Percentiles rank a stretch among this genome's conserved stretches.
phyloP scores from a whole-genome alignment of 1,140 invertebrate species.

The Bacillus rossius region DNA sequence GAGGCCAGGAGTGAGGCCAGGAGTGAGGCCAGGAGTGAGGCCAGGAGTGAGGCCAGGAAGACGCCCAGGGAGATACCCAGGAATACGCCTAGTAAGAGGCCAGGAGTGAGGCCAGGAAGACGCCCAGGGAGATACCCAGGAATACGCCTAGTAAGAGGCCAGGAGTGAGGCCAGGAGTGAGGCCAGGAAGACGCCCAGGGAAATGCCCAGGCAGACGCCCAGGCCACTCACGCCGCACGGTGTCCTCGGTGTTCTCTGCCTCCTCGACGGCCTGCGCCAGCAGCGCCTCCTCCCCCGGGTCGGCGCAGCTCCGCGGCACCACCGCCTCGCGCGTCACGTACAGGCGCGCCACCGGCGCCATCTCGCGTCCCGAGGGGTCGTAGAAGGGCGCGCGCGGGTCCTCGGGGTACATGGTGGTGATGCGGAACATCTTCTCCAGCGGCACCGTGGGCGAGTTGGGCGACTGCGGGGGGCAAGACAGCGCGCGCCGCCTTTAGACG shows the following conservation, averaged over 20 bases:
- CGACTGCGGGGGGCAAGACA: slow-evolving; percentile 51
- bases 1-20: no score
- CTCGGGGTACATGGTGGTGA: slow-evolving; percentile 82
- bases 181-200: no score
- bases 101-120: no score
- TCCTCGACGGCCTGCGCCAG: slow-evolving; percentile 53
- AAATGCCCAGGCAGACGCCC: no score
- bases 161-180: no score
- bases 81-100: no score
- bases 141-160: no score
- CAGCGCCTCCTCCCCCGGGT: slow-evolving; percentile 45
- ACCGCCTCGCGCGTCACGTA: slow-evolving; percentile 67
- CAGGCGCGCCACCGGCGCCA: slow-evolving; percentile 74
- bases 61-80: no score
- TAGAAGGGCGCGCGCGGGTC: slow-evolving; percentile 90
- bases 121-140: no score
- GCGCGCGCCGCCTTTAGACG: neutral
- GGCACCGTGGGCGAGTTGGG: slow-evolving; percentile 81
- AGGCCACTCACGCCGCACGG: slow-evolving; percentile 52
- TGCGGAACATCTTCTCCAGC: slow-evolving; percentile 79
- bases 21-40: no score
- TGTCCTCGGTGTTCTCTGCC: slow-evolving; percentile 67
- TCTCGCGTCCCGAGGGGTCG: slow-evolving; percentile 61
- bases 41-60: no score
- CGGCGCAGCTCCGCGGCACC: slow-evolving; percentile 64